Conservation (phyloP, 1,140 invertebrate genomes). For the Halesus radiatus region DNA sequence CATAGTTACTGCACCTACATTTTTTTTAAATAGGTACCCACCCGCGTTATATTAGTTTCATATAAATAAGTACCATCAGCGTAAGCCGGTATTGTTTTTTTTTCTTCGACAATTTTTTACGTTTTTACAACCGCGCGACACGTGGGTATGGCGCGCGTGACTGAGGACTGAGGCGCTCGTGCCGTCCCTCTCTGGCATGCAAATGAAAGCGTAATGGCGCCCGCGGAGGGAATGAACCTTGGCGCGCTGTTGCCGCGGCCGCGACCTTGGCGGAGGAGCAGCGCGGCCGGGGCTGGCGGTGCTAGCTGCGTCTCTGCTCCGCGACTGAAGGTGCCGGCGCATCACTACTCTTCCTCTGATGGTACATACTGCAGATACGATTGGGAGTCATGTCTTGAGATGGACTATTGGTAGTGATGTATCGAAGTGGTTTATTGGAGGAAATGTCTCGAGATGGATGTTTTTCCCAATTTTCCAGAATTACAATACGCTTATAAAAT, state of each 20-base stretch:
- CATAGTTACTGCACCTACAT: too few species aligned
- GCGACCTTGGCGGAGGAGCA: conserved; percentile 46
- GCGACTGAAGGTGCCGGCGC: not conserved
- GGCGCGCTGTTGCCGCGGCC: conserved; percentile 46
- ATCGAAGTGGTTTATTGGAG: too few species aligned
- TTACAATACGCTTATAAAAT: too few species aligned
- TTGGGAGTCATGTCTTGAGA: too few species aligned
- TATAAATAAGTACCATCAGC: too few species aligned
- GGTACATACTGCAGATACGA: too few species aligned
- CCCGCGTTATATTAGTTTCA: too few species aligned
- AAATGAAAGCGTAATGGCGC: conserved; percentile 16
- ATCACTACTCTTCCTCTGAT: not conserved
- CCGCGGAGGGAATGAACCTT: conserved; percentile 43
- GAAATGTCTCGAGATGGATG: too few species aligned
- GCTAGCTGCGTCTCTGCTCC: not conserved
- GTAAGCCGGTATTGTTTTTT: too few species aligned
- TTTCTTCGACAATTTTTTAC: not conserved
- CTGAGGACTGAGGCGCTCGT: not conserved
- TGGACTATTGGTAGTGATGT: too few species aligned
- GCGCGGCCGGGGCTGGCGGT: not conserved
- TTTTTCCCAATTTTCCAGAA: too few species aligned
- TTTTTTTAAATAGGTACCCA: too few species aligned
- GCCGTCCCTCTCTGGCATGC: not conserved
- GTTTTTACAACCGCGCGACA: not conserved
- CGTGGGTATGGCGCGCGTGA: not conserved